Evolutionary conservation across 2,888 invertebrate species (phyloP), one percentile per base, ranked within the genome.

Genomic region (Melolontha melolontha): DNA sequence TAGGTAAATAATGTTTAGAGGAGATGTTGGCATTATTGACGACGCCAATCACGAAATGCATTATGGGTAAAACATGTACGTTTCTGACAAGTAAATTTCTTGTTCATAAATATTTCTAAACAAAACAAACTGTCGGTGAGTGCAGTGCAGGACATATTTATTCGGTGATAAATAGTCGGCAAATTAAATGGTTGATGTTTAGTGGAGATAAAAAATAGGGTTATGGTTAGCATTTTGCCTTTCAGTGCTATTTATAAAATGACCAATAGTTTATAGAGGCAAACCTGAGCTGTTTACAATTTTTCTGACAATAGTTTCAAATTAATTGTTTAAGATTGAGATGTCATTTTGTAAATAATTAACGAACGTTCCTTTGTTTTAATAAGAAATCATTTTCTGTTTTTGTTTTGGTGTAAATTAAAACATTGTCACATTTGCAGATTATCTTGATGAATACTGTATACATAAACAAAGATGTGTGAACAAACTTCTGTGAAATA

Each of bases 401-500:
- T 69, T 69, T 70, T 72, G 66, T 66, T 66, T 69, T 67, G 64
- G 8, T 42, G 40, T 39, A 14, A 40, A 57, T 47, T 49, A 66
- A 50, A 59, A 42, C 49, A 29, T 44, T 67, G 27, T 57, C 52
- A 62, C 29, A 44, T 64, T 34, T 59, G 64, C 44, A 57, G 57
- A 57, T 57, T 57, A 42, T 59, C 44, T 66, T 49, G 47, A 57
- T 49, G 57, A 39, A 64, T 47, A 47, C 62, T 67, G 54, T 51
- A 70, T 71, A 70, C 54, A 40, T 63, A 44, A 55, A 64, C 66
- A 70, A 82, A 80, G 84, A 91, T 91, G 91, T 89, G 90, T 85
- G 91, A 91, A 78, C 89, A 90, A 84, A 88, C 88, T 77, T 87
- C 88, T 84, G 86, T 88, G 75, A 84, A 81, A 78, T 92, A 91